phyloP scores from a whole-genome alignment of 2,797 vertebrate genomes.

The Neosalanx taihuensis region DNA sequence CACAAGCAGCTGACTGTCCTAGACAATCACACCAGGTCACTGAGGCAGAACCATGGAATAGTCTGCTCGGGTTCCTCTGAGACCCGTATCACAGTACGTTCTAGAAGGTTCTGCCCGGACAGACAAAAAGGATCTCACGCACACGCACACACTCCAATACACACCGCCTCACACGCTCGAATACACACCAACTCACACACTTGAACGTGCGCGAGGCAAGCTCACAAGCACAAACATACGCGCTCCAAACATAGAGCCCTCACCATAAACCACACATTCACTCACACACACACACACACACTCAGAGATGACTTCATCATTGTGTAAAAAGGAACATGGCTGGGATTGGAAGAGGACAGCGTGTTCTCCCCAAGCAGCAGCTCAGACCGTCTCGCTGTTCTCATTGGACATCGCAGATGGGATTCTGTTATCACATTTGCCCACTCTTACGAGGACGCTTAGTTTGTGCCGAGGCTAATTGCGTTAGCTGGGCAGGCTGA shows the following conservation, averaged over 20 bases:
- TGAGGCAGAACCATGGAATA: too few species aligned
- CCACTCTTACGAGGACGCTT: conserved; percentile 1
- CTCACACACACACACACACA: background rate
- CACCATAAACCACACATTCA: too few species aligned
- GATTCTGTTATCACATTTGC: conserved; percentile 43
- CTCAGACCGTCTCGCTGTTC: conserved; percentile 37
- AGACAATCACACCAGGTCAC: too few species aligned
- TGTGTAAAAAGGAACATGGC: background rate
- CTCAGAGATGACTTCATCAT: background rate
- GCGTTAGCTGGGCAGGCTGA: conserved; percentile 14
- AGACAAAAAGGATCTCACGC: too few species aligned
- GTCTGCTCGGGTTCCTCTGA: too few species aligned
- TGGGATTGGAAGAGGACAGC: conserved; percentile 15
- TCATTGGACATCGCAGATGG: conserved; percentile 43
- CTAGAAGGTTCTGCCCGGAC: too few species aligned
- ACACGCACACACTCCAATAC: conserved; percentile 17
- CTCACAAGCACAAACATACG: background rate
- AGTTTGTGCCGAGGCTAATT: conserved; percentile 38
- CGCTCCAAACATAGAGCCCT: background rate
- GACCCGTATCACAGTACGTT: too few species aligned
- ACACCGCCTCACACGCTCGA: background rate
- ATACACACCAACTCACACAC: background rate
- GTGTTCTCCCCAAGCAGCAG: conserved; percentile 29
- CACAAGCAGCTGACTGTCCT: too few species aligned
- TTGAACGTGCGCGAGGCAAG: too few species aligned